Evolutionary conservation across 2,113 vertebrate species (phyloP).

Genomic region (Mesembrinibis cayennensis): DNA sequence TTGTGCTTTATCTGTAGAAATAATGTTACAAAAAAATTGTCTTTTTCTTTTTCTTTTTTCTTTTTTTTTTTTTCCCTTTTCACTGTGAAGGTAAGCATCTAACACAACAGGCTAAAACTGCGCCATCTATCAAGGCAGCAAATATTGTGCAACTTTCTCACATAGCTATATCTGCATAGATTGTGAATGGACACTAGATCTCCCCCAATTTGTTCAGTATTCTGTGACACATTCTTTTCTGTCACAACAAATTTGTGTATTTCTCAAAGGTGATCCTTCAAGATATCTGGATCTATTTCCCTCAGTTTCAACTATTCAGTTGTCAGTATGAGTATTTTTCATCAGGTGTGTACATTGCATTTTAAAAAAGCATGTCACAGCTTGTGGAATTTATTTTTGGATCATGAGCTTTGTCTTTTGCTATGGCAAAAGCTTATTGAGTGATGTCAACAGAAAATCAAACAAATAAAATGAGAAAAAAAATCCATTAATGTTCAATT

Average conservation of each 20-base stretch:
- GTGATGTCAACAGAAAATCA: background rate
- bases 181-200: background rate
- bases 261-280: background rate
- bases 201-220: background rate
- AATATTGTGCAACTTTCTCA: background rate
- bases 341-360: background rate
- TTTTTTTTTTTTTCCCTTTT: no score
- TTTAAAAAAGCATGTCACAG: background rate
- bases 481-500: background rate
- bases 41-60: no score
- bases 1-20: background rate
- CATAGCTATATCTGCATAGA: background rate
- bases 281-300: background rate
- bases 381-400: conserved; percentile 1
- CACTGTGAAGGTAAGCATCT: background rate
- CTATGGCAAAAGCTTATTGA: background rate
- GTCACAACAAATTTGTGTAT: background rate
- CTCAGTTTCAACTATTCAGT: background rate
- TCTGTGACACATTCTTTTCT: background rate
- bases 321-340: background rate
- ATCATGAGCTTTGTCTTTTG: background rate
- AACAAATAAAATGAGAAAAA: background rate
- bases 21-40: background rate
- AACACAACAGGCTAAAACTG: background rate
- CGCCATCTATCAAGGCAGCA: background rate